Base-by-base conservation (phyloP, 2,797 vertebrate genomes). In the Darevskia nairensis region DNA sequence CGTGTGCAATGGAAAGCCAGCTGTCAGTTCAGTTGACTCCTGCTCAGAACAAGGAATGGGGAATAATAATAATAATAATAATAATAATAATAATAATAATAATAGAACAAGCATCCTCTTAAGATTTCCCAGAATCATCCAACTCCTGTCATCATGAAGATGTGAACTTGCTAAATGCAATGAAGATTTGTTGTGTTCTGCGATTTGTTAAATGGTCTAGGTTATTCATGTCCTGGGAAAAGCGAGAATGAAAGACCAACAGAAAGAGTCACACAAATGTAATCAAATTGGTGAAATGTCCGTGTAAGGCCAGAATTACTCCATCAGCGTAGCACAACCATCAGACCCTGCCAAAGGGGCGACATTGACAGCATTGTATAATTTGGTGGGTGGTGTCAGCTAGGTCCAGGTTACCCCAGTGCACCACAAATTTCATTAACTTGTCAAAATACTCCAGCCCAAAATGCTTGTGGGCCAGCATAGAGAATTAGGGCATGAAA, bases 401-500 rank as follows among this genome's bases (percentile, higher is more conserved):
- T 74, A 87, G 85, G 71, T 89, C 83, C 88, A 81, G 87, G 84
- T 91, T 94, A 91, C 86, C 86, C 92, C 84, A 79, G 87, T 77
- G 55, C 78, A 78, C 29, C 59, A 41, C 21, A 87, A 86, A 86
- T 89, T 88, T 75, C 81, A 92, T 94, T 92, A 94, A 69, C 84
- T 77, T 89, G 87, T 91, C 89, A 94, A 94, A 93, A 86, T 77
- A 88, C 21, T 84, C 84, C 69, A 84, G 46, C 46, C 41, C 75
- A 90, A 79, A 92, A 86, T 50, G 71, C 84, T 88, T 85, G 87
- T 79, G 92, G 83, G 88, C 83, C 25, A 0, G 86, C 71, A 92
- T 81, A 92, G 90, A 93, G 91, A 95, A 93, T 84, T 89, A 93
- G 88, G 76, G 88, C 87, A 89, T 90, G 90, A 94, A 94, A 94